Percentiles rank a stretch among this genome's conserved stretches.
phyloP scores from a whole-genome alignment of 1,140 invertebrate genomes.

The Hyphantria cunea region DNA sequence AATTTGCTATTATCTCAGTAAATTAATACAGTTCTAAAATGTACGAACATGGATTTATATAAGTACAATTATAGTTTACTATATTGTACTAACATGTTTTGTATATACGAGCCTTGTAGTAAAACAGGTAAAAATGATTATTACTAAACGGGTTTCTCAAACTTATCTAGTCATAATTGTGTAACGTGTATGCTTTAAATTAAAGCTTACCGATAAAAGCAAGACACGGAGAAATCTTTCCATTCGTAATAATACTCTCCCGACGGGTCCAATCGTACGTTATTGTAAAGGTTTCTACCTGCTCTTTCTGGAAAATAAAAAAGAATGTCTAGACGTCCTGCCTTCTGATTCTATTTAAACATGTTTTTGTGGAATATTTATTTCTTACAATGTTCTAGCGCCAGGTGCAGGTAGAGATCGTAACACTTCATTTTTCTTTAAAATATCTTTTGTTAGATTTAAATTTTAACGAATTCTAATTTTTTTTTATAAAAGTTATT shows the following conservation, averaged over 20 bases:
- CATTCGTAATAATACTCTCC: too few relatives aligned
- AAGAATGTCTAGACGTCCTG: constrained; percentile 75
- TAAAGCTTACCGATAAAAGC: too few relatives aligned
- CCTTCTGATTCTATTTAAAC: constrained; percentile 68
- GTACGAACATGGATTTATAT: too few relatives aligned
- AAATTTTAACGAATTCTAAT: constrained; percentile 34
- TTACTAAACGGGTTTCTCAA: too few relatives aligned
- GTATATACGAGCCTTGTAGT: too few relatives aligned
- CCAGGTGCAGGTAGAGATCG: constrained; percentile 64
- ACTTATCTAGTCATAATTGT: too few relatives aligned
- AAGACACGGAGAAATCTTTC: too few relatives aligned
- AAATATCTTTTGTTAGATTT: constrained; percentile 46
- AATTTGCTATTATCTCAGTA: neutral
- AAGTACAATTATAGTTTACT: too few relatives aligned
- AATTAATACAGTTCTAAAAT: too few relatives aligned
- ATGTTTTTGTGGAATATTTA: constrained; percentile 64
- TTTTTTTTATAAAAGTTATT: constrained; percentile 22
- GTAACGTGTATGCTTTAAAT: too few relatives aligned
- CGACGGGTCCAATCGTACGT: constrained; percentile 7
- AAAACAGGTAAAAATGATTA: too few relatives aligned
- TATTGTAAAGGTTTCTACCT: constrained; percentile 63
- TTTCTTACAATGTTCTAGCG: constrained; percentile 59
- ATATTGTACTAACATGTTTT: too few relatives aligned
- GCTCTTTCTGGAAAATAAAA: constrained; percentile 66
- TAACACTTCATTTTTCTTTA: constrained; percentile 53